Conservation (phyloP, 2,888 invertebrate species). For the Patella ulyssiponensis region DNA sequence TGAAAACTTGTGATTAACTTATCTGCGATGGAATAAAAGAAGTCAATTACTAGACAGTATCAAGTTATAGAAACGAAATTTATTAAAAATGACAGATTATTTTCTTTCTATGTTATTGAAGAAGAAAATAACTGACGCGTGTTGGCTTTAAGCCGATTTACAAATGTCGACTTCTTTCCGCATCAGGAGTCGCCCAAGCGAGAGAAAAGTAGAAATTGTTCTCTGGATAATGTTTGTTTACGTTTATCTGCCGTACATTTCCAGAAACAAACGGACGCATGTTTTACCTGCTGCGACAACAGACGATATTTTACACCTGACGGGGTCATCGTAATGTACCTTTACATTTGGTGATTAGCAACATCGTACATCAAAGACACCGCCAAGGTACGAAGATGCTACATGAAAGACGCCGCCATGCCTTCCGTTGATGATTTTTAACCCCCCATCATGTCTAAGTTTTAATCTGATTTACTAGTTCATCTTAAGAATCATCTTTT, state of each 20-base stretch:
- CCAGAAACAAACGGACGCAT: not conserved
- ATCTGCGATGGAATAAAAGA: not conserved
- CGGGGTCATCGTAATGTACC: not conserved
- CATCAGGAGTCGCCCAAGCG: not conserved
- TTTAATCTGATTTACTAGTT: too few species aligned
- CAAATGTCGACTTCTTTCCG: not conserved
- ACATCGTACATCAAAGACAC: not conserved
- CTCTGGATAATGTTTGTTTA: not conserved
- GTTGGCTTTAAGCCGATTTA: not conserved
- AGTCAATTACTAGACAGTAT: not conserved
- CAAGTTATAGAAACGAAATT: not conserved
- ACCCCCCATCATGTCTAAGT: not conserved
- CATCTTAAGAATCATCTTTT: too few species aligned
- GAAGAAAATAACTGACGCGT: not conserved
- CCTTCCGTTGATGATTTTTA: not conserved
- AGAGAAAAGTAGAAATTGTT: not conserved
- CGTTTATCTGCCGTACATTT: not conserved
- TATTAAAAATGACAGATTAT: constrained; percentile 2
- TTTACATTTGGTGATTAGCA: not conserved
- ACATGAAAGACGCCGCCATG: too few species aligned
- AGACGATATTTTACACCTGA: not conserved
- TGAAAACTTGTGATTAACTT: too few species aligned
- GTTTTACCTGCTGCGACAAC: not conserved
- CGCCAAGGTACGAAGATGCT: not conserved
- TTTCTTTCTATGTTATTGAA: not conserved